Conservation (phyloP, 2,888 invertebrate genomes). For the Hylaea fasciaria region DNA sequence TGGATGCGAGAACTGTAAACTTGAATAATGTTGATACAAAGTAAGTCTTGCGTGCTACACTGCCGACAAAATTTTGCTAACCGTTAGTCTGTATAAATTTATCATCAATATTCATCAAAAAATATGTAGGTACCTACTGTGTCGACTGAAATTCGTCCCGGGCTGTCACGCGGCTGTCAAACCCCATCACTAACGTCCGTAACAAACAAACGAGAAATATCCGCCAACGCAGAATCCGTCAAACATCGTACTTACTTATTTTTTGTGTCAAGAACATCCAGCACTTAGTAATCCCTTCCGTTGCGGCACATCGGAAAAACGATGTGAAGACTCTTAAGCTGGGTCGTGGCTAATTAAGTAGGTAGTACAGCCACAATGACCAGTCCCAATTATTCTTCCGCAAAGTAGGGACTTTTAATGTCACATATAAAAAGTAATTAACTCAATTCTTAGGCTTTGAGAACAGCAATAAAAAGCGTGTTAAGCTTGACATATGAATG, state of each 20-base stretch:
- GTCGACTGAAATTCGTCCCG: background rate
- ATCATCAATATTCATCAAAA: too few relatives aligned
- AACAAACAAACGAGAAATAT: constrained; percentile 6
- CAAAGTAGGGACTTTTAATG: constrained; percentile 20
- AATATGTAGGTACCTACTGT: too few relatives aligned
- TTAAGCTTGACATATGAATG: too few relatives aligned
- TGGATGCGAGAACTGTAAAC: too few relatives aligned
- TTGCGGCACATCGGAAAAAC: constrained; percentile 22
- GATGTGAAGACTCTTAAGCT: constrained; percentile 28
- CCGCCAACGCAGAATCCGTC: constrained; percentile 15
- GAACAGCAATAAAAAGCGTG: background rate
- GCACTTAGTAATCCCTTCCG: constrained; percentile 32
- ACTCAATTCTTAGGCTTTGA: constrained; percentile 21
- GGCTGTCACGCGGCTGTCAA: constrained; percentile 11
- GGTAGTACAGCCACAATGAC: constrained; percentile 13
- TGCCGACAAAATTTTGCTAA: too few relatives aligned
- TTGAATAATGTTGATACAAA: too few relatives aligned
- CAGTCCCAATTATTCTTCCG: constrained; percentile 25
- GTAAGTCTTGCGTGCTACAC: too few relatives aligned
- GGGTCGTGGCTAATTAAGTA: constrained; percentile 26
- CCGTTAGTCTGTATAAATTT: too few relatives aligned
- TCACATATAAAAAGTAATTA: constrained; percentile 24
- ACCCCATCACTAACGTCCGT: constrained; percentile 6
- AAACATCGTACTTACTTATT: constrained; percentile 4
- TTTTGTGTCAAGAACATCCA: constrained; percentile 24